phyloP scores from a whole-genome alignment of 2,113 vertebrate genomes.

The Morphnarchus princeps region DNA sequence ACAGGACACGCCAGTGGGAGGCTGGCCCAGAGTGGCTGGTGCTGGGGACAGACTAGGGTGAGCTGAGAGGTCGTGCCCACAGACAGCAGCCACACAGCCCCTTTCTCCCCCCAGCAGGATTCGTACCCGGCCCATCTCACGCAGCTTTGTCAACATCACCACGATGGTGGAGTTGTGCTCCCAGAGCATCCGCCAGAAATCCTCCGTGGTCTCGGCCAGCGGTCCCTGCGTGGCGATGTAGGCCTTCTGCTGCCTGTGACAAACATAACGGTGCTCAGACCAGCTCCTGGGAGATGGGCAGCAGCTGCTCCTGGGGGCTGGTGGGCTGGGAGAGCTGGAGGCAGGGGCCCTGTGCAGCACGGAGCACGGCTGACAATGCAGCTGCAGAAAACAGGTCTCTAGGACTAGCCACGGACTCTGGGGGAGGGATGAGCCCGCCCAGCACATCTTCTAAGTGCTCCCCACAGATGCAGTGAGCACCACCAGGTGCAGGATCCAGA shows the following conservation, averaged over 20 bases:
- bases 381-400: neutral
- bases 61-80: neutral
- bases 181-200: conserved; percentile 99
- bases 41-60: neutral
- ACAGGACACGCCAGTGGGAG: neutral
- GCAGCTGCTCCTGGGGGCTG: neutral
- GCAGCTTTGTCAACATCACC: conserved; percentile 95
- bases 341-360: neutral
- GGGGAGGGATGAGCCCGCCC: neutral
- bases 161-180: conserved; percentile 98
- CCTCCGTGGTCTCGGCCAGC: conserved; percentile 91
- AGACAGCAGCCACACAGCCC: neutral
- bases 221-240: conserved; percentile 97
- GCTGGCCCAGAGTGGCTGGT: neutral
- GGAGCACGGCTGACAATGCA: neutral
- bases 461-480: neutral
- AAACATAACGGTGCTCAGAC: neutral
- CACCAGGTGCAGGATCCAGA: neutral
- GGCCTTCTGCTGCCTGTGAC: conserved; percentile 90
- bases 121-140: conserved; percentile 94
- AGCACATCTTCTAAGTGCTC: neutral
- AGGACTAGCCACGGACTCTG: neutral
- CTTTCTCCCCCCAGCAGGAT: neutral
- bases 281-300: neutral
- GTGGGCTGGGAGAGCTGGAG: neutral